Evolutionary conservation across 2,113 vertebrate species (phyloP), one percentile per base, ranked within the genome.

Genomic region (Bubo scandiacus): DNA sequence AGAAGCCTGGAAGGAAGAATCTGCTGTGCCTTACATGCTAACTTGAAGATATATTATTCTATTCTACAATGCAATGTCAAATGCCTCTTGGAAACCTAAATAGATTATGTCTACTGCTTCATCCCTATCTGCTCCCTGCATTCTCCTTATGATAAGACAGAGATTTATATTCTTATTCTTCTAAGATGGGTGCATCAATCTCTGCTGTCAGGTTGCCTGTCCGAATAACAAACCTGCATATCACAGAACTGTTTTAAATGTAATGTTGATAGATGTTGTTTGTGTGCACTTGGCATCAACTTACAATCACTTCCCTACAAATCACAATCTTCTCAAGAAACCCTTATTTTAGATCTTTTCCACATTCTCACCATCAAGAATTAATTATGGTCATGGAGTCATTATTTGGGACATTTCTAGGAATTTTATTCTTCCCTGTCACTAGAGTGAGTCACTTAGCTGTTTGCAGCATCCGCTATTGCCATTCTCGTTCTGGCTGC

Each of bases 111-210:
- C 94, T 93, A 92, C 77, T 0, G 22, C 80, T 92, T 96, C 87
- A 96, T 86, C 71, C 90, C 87, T 97, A 96, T 97, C 96, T 97
- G 61, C 63, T 96, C 73, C 45, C 42, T 88, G 58, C 92, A 91
- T 97, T 97, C 94, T 95, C 91, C 83, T 74, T 90, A 85, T 85
- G 77, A 96, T 93, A 96, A 96, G 96, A 97, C 96, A 97, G 85
- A 97, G 96, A 98, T 97, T 97, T 97, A 97, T 98, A 97, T 96
- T 97, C 96, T 96, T 97, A 96, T 96, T 97, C 91, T 93, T 94
- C 78, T 91, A 67, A 97, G 92, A 94, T 49, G 51, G 74, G 61
- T 96, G 55, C 94, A 98, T 97, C 97, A 97, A 95, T 97, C 96
- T 97, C 81, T 91, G 59, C 79, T 97, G 97, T 96, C 97, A 96